Evolutionary conservation across 2,888 invertebrate species (phyloP).

Genomic region (Spicauda simplicius): DNA sequence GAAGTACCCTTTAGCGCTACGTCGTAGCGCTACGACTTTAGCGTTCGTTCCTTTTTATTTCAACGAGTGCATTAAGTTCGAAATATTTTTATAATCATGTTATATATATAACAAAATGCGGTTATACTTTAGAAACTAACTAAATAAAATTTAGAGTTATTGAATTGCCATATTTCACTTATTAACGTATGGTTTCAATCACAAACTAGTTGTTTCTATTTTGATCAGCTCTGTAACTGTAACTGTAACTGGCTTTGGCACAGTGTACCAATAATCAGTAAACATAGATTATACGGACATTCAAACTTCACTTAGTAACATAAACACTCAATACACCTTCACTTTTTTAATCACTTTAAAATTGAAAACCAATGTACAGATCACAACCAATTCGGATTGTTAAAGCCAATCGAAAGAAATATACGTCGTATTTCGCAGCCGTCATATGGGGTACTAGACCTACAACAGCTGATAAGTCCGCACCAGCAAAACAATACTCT

Average conservation of each 20-base stretch:
- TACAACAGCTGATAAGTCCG: slow-evolving; percentile 80
- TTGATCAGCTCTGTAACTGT: too few relatives aligned
- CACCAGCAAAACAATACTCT: slow-evolving; percentile 71
- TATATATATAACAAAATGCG: too few relatives aligned
- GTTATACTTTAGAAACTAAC: too few relatives aligned
- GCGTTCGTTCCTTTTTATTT: background rate
- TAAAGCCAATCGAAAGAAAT: slow-evolving; percentile 33
- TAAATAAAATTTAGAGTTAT: too few relatives aligned
- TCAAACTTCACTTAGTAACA: background rate
- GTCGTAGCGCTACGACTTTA: slow-evolving; percentile 2
- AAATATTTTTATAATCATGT: too few relatives aligned
- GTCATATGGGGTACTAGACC: slow-evolving; percentile 67
- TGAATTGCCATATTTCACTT: too few relatives aligned
- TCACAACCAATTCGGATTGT: too few relatives aligned
- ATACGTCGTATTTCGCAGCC: slow-evolving; percentile 64
- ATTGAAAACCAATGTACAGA: background rate
- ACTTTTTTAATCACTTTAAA: background rate
- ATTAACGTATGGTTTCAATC: too few relatives aligned
- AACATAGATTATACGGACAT: background rate
- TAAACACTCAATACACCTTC: background rate
- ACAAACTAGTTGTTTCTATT: too few relatives aligned
- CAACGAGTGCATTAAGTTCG: too few relatives aligned
- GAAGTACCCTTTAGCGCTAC: background rate
- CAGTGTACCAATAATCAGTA: too few relatives aligned
- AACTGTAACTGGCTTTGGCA: too few relatives aligned